Evolutionary conservation across 2,888 invertebrate species (phyloP).

Genomic region (Sesamia inferens): DNA sequence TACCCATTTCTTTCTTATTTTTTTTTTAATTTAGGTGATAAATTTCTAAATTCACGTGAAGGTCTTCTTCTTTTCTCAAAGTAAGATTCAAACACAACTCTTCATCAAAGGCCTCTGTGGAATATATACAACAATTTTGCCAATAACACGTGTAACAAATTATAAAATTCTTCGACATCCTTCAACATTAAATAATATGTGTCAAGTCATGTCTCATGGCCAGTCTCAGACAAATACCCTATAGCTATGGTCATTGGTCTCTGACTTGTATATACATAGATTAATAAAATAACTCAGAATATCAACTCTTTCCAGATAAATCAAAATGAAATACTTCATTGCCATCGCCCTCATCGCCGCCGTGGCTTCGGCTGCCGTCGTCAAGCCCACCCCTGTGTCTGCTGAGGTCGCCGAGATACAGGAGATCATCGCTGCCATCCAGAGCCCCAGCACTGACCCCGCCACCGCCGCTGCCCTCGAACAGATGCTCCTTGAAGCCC

Average conservation of each 20-base stretch:
- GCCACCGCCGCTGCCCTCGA: conserved; percentile 60
- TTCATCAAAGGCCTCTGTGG: too few species aligned
- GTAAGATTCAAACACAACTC: too few species aligned
- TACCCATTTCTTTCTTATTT: neutral
- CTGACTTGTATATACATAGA: too few species aligned
- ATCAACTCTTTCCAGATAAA: conserved; percentile 29
- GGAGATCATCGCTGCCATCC: conserved; percentile 59
- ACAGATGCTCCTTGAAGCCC: conserved; percentile 61
- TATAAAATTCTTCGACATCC: too few species aligned
- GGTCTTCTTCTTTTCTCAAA: too few species aligned
- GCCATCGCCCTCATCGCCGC: conserved; percentile 77
- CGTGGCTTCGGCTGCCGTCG: conserved; percentile 73
- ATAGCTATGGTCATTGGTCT: too few species aligned
- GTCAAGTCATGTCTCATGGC: conserved; percentile 21
- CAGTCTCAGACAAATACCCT: neutral
- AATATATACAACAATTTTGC: too few species aligned
- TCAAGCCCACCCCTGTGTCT: conserved; percentile 57
- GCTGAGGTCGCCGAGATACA: conserved; percentile 60
- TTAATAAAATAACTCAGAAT: neutral
- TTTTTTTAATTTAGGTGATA: neutral
- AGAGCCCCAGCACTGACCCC: conserved; percentile 62
- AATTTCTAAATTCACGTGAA: neutral
- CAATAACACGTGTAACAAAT: too few species aligned
- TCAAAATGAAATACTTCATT: conserved; percentile 69
- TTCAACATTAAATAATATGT: neutral